phyloP scores from a whole-genome alignment of 2,113 vertebrate species.

The Labeo rohita region DNA sequence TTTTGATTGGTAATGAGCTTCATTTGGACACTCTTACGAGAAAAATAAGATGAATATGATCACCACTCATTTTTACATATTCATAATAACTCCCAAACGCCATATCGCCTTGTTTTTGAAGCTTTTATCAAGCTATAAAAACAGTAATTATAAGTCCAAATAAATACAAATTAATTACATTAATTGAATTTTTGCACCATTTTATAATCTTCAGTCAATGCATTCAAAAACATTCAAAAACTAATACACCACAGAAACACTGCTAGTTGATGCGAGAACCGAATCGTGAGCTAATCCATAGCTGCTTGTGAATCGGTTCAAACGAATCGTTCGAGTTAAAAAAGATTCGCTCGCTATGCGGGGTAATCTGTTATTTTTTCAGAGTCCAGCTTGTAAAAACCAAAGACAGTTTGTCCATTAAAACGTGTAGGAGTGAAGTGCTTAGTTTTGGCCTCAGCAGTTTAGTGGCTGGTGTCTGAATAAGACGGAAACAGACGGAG shows the following conservation, averaged over 20 bases:
- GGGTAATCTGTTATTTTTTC: not conserved
- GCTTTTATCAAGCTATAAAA: no score
- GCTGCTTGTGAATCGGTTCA: not conserved
- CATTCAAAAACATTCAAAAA: not conserved
- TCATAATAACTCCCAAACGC: no score
- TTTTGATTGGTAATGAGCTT: no score
- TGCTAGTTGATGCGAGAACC: no score
- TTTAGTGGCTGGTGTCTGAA: constrained; percentile 47
- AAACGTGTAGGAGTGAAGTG: constrained; percentile 34
- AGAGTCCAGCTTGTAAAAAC: not conserved
- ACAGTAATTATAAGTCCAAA: no score
- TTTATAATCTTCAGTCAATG: no score
- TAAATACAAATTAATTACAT: no score
- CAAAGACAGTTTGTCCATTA: constrained; percentile 33
- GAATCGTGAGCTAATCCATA: not conserved
- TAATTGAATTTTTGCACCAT: no score
- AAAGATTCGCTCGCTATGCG: not conserved
- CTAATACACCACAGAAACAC: not conserved
- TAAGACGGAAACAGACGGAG: constrained; percentile 57
- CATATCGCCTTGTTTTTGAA: no score
- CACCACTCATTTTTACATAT: no score
- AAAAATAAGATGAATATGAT: no score
- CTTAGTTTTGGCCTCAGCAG: constrained; percentile 52
- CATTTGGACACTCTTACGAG: no score
- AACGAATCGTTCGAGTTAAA: not conserved